phyloP scores from a whole-genome alignment of 2,888 invertebrate species.

The Agrochola lychnidis region DNA sequence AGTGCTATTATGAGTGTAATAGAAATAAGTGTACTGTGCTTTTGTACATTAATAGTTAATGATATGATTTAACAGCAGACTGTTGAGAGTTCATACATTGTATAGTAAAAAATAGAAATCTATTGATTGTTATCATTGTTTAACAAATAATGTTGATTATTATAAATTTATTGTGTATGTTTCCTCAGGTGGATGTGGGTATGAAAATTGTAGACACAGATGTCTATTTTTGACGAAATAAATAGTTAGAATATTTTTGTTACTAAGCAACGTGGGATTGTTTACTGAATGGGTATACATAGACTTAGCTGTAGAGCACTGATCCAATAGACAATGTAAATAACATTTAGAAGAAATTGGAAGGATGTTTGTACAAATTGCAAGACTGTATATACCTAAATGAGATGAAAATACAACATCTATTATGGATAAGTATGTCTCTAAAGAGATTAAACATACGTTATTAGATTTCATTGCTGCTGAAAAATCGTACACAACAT shows the following conservation, averaged over 20 bases:
- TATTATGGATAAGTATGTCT: constrained; percentile 58
- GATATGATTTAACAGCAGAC: constrained; percentile 78
- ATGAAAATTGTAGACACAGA: constrained; percentile 82
- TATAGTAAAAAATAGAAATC: constrained; percentile 84
- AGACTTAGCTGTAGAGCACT: constrained; percentile 81
- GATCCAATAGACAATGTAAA: constrained; percentile 81
- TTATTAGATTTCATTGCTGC: constrained; percentile 32
- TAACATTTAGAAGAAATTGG: constrained; percentile 79
- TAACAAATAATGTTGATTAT: constrained; percentile 88
- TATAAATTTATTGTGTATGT: constrained; percentile 89
- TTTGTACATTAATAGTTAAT: constrained; percentile 75
- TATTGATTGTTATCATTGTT: constrained; percentile 89
- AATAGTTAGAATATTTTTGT: constrained; percentile 88
- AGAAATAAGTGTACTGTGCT: constrained; percentile 75
- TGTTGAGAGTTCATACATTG: constrained; percentile 86
- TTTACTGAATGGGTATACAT: constrained; percentile 84
- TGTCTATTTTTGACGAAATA: constrained; percentile 88
- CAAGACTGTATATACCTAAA: constrained; percentile 85
- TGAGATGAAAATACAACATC: constrained; percentile 57
- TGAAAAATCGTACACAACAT: constrained; percentile 11
- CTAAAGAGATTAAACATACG: constrained; percentile 31
- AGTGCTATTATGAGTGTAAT: constrained; percentile 64
- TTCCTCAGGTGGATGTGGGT: constrained; percentile 86
- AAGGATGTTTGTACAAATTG: constrained; percentile 86
- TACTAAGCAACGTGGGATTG: constrained; percentile 86